These are phyloP conservation scores for Perca fluviatilis DNA, from an alignment of 2,113 vertebrate genomes.

Conservation along the genomic window DNA sequence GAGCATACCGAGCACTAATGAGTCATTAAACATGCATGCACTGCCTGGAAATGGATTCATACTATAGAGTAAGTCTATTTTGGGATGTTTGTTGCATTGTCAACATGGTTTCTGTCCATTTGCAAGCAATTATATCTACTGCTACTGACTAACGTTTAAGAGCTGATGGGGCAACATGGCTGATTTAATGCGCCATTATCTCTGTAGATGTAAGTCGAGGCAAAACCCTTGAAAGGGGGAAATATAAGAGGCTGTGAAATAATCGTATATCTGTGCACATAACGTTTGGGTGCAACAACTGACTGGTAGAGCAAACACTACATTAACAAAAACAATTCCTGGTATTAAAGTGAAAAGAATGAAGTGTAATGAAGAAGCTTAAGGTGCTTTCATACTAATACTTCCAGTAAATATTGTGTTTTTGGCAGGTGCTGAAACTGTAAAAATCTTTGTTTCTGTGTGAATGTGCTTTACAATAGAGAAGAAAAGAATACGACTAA, in stretches of 20 bases:
- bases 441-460: not conserved
- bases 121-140: not conserved
- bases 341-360: not conserved
- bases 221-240: not conserved
- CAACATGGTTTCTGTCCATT: not conserved
- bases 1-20: not conserved
- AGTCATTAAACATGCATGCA: slow-evolving; percentile 1
- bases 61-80: not conserved
- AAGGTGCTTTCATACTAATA: not conserved
- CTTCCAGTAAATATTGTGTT: not conserved
- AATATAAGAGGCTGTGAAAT: not conserved
- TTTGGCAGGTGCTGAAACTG: not conserved
- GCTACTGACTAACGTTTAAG: not conserved
- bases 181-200: not conserved
- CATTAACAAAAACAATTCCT: not conserved
- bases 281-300: not conserved
- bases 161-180: not conserved
- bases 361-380: not conserved
- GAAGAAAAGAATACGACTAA: not conserved
- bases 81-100: not conserved
- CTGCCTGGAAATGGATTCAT: not conserved
- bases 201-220: not conserved
- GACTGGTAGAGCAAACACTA: not conserved
- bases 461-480: not conserved
- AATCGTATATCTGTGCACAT: not conserved